Percentiles rank a stretch among this genome's conserved stretches.
Conservation (phyloP, 2,888 invertebrate species). For the Patella ulyssiponensis region DNA sequence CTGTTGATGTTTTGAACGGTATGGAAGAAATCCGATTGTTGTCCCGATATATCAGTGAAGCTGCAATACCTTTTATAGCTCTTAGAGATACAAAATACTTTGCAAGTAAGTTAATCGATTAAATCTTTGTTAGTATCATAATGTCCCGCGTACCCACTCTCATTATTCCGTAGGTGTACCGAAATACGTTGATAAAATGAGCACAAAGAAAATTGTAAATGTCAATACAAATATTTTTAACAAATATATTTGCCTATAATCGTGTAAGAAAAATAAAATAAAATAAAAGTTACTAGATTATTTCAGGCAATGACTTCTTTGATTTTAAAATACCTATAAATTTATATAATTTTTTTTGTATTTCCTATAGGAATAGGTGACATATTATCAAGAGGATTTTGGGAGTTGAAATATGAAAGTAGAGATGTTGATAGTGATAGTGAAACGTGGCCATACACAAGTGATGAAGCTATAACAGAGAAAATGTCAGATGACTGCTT, state of each 20-base stretch:
- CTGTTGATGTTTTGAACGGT: slow-evolving; percentile 32
- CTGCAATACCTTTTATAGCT: slow-evolving; percentile 52
- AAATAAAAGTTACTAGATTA: background rate
- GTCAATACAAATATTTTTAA: too few relatives aligned
- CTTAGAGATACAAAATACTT: slow-evolving; percentile 50
- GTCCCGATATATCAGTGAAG: slow-evolving; percentile 51
- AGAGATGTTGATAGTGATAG: slow-evolving; percentile 46
- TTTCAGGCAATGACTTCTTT: background rate
- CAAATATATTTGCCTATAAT: too few relatives aligned
- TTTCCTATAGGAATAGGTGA: slow-evolving; percentile 55
- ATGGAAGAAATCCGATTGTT: slow-evolving; percentile 43
- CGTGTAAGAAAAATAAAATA: too few relatives aligned
- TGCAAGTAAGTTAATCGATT: slow-evolving; percentile 43
- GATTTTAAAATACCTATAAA: background rate
- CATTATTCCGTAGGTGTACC: too few relatives aligned
- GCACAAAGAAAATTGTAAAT: too few relatives aligned
- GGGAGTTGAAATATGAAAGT: slow-evolving; percentile 61
- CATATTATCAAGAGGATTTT: slow-evolving; percentile 58
- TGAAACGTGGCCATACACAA: slow-evolving; percentile 43
- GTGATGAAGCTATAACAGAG: slow-evolving; percentile 60
- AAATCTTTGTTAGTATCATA: too few relatives aligned
- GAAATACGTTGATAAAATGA: too few relatives aligned
- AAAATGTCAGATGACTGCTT: slow-evolving; percentile 66
- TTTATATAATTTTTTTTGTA: slow-evolving; percentile 3
- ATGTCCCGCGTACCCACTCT: too few relatives aligned